Evolutionary conservation across 2,797 vertebrate species (phyloP), one percentile per base, ranked within the genome.

Genomic region (Acrocephalus scirpaceus): DNA sequence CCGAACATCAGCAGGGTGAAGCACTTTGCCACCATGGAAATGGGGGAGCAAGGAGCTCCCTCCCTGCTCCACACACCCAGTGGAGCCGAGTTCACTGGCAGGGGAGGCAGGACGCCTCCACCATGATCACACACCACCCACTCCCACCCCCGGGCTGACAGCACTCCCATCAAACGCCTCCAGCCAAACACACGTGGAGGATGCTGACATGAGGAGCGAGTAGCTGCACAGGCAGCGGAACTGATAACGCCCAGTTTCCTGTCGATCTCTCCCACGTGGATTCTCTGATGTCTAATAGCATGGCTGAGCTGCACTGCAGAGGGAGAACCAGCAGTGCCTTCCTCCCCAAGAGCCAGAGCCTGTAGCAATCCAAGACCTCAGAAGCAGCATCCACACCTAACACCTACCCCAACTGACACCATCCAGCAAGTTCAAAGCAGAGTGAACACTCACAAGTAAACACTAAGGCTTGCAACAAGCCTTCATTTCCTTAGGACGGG

Each of bases 251-350:
- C 86, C 34, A 51, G 95, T 95, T 96, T 96, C 96, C 96, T 95
- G 94, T 92, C 95, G 96, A 93, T 96, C 92, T 96, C 96, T 95
- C 96, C 96, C 94, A 96, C 92, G 91, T 95, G 96, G 96, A 96
- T 86, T 96, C 95, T 95, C 96, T 91, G 86, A 87, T 95, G 96
- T 93, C 96, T 96, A 94, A 95, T 93, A 92, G 86, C 84, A 75
- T 72, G 95, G 89, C 86, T 95, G 84, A 96, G 95, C 95, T 96
- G 92, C 89, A 87, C 91, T 95, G 96, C 96, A 88, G 96, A 88
- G 83, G 65, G 73, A 96, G 77, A 86, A 61, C 62, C 14, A 88
- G 83, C 86, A 88, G 58, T 29, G 19, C 58, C 73, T 88, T 84
- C 57, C 38, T 72, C 34, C 79, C 61, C 3, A 1, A 7, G 4